Evolutionary conservation across 2,113 vertebrate genomes (phyloP).

Genomic region (Sphaerodactylus townsendi): DNA sequence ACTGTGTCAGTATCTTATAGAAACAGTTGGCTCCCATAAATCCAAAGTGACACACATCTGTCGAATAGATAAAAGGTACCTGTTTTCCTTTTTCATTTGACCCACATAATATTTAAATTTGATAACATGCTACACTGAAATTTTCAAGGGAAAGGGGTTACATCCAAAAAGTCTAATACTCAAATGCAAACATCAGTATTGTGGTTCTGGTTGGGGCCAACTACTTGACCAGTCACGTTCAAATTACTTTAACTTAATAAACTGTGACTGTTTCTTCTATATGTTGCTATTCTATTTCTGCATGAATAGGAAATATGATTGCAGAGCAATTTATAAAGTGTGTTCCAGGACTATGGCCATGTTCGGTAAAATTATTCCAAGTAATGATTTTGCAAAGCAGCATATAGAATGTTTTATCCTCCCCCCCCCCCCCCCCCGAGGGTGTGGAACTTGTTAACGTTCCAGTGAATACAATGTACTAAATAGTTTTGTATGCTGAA

Average conservation of each 20-base stretch:
- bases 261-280: background rate
- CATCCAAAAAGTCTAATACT: background rate
- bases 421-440: too few species aligned
- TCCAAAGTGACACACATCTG: constrained; percentile 78
- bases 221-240: background rate
- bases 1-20: constrained; percentile 77
- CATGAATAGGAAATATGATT: background rate
- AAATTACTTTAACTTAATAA: background rate
- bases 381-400: background rate
- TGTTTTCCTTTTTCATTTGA: background rate
- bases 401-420: background rate
- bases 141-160: background rate
- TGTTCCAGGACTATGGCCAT: background rate
- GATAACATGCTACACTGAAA: background rate
- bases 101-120: background rate
- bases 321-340: background rate
- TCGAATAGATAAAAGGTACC: constrained; percentile 78
- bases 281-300: background rate
- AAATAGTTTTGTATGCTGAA: background rate
- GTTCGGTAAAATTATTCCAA: background rate
- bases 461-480: background rate
- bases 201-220: background rate
- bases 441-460: background rate
- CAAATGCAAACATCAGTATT: too few species aligned
- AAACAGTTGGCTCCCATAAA: constrained; percentile 69